Base-by-base conservation (phyloP, 2,797 vertebrate species). In the Australoheros facetus region DNA sequence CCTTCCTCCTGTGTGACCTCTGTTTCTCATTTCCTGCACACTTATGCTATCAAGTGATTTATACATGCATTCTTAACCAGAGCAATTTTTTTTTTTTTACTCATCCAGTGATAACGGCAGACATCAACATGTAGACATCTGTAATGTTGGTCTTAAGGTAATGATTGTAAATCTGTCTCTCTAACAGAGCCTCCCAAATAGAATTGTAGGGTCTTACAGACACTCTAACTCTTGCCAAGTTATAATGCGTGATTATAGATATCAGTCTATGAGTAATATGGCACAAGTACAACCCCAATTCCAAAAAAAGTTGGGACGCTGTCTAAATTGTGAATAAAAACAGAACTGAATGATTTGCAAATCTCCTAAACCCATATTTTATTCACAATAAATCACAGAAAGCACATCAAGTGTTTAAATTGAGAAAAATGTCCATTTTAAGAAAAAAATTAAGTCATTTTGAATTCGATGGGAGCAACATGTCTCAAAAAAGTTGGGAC, bases 21-120 rank as follows among this genome's bases (percentile, higher is more conserved):
- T 78, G 39, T 83, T 81, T 89, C 82, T 91, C 85, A 88, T 93
- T 92, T 92, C 85, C 86, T 84, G 81, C 77, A 83, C 75, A 87
- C 73, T 84, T 58, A 85, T 17, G 19, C 60, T 79, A 88, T 86
- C 86, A 87, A 88, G 83, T 81, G 70, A 75, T 84, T 91, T 82
- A 85, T 84, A 64, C 70, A 89, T 84, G 88, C 89, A 89, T 92
- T 89, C 79, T 64, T 58, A 73, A 30, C 73, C 53, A 21, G 42
- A 23, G 76, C 56, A 28, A 66, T 60, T 74, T 77, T 87, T 89
- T 79, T 39, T 79, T 39, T 75, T 17, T 54, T 62, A 76, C 48
- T 42, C 19, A 17, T 62, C 14, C 56, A 57, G 37, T 4, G 42
- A 71, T 58, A 60, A 85, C 84, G 59, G 58, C 10, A 70, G 5